Evolutionary conservation across 2,113 vertebrate species (phyloP), one percentile per base, ranked within the genome.

Genomic region (Dolichallabes microphthalmus): DNA sequence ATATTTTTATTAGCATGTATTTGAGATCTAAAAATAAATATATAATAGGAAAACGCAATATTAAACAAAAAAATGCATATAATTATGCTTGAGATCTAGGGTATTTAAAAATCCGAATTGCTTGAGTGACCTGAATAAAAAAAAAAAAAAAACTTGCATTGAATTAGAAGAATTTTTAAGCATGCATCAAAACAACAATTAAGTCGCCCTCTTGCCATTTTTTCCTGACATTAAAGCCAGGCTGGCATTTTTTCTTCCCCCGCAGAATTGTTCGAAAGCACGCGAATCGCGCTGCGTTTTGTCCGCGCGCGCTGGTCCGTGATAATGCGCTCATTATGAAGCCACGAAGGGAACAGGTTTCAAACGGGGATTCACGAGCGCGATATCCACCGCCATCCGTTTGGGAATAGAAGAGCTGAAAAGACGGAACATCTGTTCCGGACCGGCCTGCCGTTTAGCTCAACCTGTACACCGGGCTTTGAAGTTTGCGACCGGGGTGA

Each of bases 301-400:
- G 97, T 98, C 95, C 94, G 93, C 95, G 96, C 93, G 94, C 96
- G 96, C 92, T 96, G 96, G 96, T 93, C 96, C 96, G 96, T 96
- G 95, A 96, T 98, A 98, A 98, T 96, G 95, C 95, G 97, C 94
- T 97, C 96, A 98, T 98, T 98, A 97, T 98, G 93, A 93, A 91
- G 92, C 66, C 52, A 94, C 94, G 94, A 96, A 96, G 94, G 95
- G 96, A 97, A 96, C 97, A 98, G 97, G 96, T 98, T 97, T 96
- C 95, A 95, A 96, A 95, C 96, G 94, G 96, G 96, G 95, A 96
- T 96, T 98, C 96, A 74, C 82, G 68, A 60, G 50, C 75, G 68
- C 74, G 55, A 63, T 52, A 85, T 61, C 82, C 45, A 77, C 78
- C 45, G 77, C 57, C 78, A 74, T 86, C 22, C 57, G 66, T 81